Base-by-base conservation (phyloP, 2,888 invertebrate species). In the Heteromyza rotundicornis region DNA sequence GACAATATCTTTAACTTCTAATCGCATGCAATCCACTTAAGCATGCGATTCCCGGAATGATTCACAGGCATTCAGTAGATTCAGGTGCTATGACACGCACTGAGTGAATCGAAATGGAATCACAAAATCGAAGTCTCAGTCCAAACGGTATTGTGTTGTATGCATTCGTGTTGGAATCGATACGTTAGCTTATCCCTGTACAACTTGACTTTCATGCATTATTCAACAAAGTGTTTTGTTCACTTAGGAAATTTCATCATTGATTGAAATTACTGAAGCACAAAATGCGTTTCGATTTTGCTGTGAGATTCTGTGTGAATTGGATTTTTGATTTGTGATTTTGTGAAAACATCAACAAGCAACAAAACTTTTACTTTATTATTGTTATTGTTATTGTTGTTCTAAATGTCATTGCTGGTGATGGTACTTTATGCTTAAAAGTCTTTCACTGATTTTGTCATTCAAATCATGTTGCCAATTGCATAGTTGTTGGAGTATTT, bases 241-340 rank as follows among this genome's bases (percentile, higher is more conserved):
- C 57, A 60, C 59, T 62, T 64, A 57, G 60, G 63, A 64, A 59
- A 57, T 62, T 63, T 55, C 63, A n/a, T n/a, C n/a, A 62, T 64
- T 68, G 68, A 68, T 68, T 67, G 65, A 65, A 69, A 65, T 67
- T 66, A 62, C 63, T 68, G 59, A 63, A 63, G 64, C 62, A 64
- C 62, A 60, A 69, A 67, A 66, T 68, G 66, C 69, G 49, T 57
- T 57, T 49, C 14, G 19, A 69, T 62, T 66, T 64, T 64, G 58
- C 65, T 62, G 7, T n/a, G n/a, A 40, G 8, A 3, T 14, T n/a
- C 3, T 3, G 7, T 40, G 7, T 40, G 40, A 40, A 14, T 40
- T 40, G 3, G 47, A 47, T 47, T 47, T 47, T 14, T 27, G 14
- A n/a, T 14, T 40, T 8, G n/a, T 40, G n/a, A 40, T 17, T 8